Conservation (phyloP, 2,113 vertebrate genomes). For the Austrofundulus limnaeus region DNA sequence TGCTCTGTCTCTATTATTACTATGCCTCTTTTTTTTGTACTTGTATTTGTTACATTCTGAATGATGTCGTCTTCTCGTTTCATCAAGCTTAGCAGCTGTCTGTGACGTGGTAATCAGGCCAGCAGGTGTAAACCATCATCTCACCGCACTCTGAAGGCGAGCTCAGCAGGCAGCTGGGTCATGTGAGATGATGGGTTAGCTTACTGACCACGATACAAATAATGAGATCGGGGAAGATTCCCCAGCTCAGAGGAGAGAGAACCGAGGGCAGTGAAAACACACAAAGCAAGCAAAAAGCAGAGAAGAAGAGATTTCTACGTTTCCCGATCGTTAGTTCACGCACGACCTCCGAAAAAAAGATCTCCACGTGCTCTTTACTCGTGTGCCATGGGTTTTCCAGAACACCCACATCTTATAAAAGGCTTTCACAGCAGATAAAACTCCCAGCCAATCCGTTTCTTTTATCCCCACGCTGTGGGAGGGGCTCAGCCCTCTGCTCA, state of each 20-base stretch:
- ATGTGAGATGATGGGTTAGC: constrained; percentile 54
- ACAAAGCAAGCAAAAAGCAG: not conserved
- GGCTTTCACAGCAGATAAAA: constrained; percentile 47
- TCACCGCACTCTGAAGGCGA: constrained; percentile 7
- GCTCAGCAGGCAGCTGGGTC: constrained; percentile 7
- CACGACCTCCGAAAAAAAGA: constrained; percentile 12
- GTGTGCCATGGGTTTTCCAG: constrained; percentile 21
- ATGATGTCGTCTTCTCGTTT: not conserved
- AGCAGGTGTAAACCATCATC: constrained; percentile 9
- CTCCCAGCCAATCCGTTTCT: constrained; percentile 29
- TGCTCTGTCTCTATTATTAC: too few relatives aligned
- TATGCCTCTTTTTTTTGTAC: too few relatives aligned
- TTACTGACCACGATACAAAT: constrained; percentile 49
- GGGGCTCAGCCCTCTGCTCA: constrained; percentile 31
- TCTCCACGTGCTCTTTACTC: constrained; percentile 21
- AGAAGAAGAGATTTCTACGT: too few relatives aligned
- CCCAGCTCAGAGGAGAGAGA: constrained; percentile 40
- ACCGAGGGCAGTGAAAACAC: constrained; percentile 30
- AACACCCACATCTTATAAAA: constrained; percentile 47
- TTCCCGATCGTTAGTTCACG: constrained; percentile 18
- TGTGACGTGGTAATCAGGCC: constrained; percentile 8
- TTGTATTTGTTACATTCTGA: too few relatives aligned
- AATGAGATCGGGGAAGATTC: constrained; percentile 64
- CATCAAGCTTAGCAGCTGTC: too few relatives aligned
- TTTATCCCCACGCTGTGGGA: constrained; percentile 22